Percentiles rank a stretch among this genome's conserved stretches.
Evolutionary conservation across 2,113 vertebrate species (phyloP).

Genomic region (Crocuta crocuta): DNA sequence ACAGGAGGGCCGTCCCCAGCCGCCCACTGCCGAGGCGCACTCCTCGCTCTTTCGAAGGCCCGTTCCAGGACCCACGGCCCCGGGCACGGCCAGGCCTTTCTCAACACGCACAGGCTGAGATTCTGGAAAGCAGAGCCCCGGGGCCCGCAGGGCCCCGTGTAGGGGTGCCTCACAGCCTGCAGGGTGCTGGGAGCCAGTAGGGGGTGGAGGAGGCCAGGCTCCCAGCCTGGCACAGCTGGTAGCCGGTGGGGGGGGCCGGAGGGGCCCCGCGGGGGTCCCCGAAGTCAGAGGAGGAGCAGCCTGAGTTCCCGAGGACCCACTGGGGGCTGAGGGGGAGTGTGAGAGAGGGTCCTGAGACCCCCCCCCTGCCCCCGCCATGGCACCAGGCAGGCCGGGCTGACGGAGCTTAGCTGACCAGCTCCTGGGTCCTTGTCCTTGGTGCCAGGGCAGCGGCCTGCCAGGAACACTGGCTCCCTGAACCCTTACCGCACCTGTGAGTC

Average conservation of each 20-base stretch:
- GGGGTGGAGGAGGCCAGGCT: not conserved
- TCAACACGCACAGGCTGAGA: not conserved
- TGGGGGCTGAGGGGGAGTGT: fast-evolving
- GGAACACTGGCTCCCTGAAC: not conserved
- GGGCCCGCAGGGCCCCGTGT: not conserved
- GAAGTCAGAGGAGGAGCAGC: not conserved
- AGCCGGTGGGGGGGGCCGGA: fast-evolving
- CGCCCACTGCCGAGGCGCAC: fast-evolving
- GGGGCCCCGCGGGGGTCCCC: fast-evolving
- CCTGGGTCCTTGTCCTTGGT: fast-evolving
- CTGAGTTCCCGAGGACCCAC: not conserved
- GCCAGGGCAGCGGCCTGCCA: fast-evolving
- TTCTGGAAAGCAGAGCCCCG: slow-evolving; percentile 33
- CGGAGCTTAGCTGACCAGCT: fast-evolving
- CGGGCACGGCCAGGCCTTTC: fast-evolving
- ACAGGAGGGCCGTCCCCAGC: not conserved
- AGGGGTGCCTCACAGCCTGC: not conserved
- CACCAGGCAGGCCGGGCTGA: not conserved
- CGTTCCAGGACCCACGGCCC: slow-evolving; percentile 6
- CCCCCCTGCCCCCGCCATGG: fast-evolving
- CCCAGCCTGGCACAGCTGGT: not conserved
- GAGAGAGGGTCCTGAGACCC: fast-evolving
- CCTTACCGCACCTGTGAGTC: fast-evolving
- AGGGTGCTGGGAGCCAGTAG: not conserved
- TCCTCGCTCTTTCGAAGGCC: not conserved